Base-by-base conservation (phyloP, 2,888 invertebrate genomes). In the Dilophus febrilis region DNA sequence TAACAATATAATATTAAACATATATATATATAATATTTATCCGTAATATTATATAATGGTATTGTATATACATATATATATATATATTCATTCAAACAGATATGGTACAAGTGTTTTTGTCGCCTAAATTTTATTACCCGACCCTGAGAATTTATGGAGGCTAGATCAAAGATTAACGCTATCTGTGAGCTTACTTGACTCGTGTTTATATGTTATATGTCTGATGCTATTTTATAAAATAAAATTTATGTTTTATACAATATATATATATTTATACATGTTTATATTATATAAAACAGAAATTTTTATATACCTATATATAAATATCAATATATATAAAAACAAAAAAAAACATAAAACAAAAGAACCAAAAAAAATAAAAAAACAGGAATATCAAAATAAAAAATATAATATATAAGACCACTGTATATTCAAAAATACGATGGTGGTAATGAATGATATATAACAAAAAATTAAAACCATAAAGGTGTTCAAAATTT, bases 131-230 rank as follows among this genome's bases (percentile, higher is more conserved):
- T 43, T 43, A 43, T 43, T 43, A 37, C 40, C 36, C 38, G 43
- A 43, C 40, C 43, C 43, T 38, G 40, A 38, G 38, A 40, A 43
- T 40, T 43, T 40, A 43, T 43, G 32, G 40, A 37, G 43, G 38
- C 38, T 38, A 43, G 43, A 40, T 43, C 43, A 43, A 43, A 43
- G 43, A 43, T 43, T 43, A 43, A 43, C 43, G 40, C 43, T 40
- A 43, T 42, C 42, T 40, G 30, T 42, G 37, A 40, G 40, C 40
- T 42, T 37, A 40, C 37, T 42, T 42, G 42, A 42, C 42, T 42
- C 42, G 42, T 42, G 42, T 42, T 40, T 42, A 37, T 42, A 33
- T 39, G 42, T 42, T 42, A 33, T 39, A 39, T 34, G 39, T 39
- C 33, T 39, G 33, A 33, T 39, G 38, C 32, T 39, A 19, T 34